phyloP scores from a whole-genome alignment of 1,140 invertebrate species.

The Cyclargus thomasi region DNA sequence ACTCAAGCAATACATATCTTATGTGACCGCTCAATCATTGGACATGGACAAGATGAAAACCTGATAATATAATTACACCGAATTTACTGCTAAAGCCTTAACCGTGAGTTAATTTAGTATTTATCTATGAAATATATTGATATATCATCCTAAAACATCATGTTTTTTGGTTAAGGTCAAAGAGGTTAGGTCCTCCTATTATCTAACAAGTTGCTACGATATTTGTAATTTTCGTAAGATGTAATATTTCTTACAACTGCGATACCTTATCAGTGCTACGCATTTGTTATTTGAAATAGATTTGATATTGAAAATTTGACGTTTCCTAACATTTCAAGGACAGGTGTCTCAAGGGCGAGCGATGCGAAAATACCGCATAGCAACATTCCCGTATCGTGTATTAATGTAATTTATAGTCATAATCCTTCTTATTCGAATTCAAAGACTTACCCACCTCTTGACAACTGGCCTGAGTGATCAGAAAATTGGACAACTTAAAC shows the following conservation, averaged over 20 bases:
- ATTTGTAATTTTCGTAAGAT: background rate
- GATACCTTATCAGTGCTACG: background rate
- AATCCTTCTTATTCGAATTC: constrained; percentile 24
- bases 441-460: constrained; percentile 79
- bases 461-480: constrained; percentile 75
- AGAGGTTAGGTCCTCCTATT: constrained; percentile 55
- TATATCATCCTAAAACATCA: background rate
- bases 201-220: constrained; percentile 44
- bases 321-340: constrained; percentile 55
- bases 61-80: background rate
- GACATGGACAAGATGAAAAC: constrained; percentile 21
- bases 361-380: constrained; percentile 39
- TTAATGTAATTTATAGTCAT: constrained; percentile 1
- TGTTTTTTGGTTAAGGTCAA: constrained; percentile 44
- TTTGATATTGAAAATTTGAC: constrained; percentile 31
- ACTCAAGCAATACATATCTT: constrained; percentile 41
- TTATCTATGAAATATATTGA: background rate
- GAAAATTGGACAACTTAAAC: constrained; percentile 67
- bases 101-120: background rate
- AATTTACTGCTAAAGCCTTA: background rate
- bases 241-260: background rate
- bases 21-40: constrained; percentile 37
- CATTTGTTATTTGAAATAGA: constrained; percentile 9
- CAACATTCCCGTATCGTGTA: constrained; percentile 17
- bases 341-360: constrained; percentile 55